Conservation (phyloP, 64 coral and sea anemone species). For the Hydrozoanthus tunicans region DNA sequence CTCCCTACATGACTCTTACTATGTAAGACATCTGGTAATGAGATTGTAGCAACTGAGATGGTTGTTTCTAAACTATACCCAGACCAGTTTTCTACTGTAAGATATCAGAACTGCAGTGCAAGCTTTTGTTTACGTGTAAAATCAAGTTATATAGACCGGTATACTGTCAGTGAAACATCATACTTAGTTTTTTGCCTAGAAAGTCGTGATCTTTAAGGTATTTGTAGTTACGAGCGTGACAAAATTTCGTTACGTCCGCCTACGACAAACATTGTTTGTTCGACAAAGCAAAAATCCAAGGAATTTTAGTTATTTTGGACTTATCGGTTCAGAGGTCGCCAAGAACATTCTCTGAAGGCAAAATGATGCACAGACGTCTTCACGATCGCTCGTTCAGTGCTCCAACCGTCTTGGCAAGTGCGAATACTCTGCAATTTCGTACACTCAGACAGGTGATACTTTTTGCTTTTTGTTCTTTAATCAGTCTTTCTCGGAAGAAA, state of each 20-base stretch:
- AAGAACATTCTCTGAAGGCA: constrained; percentile 10
- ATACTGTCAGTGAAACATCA: too few relatives aligned
- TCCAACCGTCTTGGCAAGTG: not conserved
- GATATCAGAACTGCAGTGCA: too few relatives aligned
- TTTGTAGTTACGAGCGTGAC: not conserved
- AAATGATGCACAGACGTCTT: constrained; percentile 26
- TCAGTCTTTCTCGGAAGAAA: not conserved
- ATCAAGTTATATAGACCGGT: too few relatives aligned
- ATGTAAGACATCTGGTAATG: too few relatives aligned
- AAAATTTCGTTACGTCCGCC: not conserved
- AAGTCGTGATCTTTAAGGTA: too few relatives aligned
- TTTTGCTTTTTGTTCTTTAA: not conserved
- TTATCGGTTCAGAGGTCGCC: not conserved
- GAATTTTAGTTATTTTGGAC: constrained; percentile 31
- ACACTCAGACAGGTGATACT: constrained; percentile 4
- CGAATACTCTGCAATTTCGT: not conserved
- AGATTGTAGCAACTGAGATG: too few relatives aligned
- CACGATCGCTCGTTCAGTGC: constrained; percentile 1
- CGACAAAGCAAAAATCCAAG: constrained; percentile 8
- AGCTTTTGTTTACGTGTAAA: too few relatives aligned
- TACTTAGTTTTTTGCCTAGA: too few relatives aligned
- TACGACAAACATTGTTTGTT: constrained; percentile 14
- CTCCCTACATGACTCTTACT: too few relatives aligned
- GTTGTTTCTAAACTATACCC: too few relatives aligned
- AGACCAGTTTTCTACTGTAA: too few relatives aligned